A percentile compares a stretch with the other conserved stretches of the same genome.
These are phyloP conservation scores for Amphiprion ocellaris DNA, from an alignment of 2,113 vertebrate genomes.

Conservation along the genomic window DNA sequence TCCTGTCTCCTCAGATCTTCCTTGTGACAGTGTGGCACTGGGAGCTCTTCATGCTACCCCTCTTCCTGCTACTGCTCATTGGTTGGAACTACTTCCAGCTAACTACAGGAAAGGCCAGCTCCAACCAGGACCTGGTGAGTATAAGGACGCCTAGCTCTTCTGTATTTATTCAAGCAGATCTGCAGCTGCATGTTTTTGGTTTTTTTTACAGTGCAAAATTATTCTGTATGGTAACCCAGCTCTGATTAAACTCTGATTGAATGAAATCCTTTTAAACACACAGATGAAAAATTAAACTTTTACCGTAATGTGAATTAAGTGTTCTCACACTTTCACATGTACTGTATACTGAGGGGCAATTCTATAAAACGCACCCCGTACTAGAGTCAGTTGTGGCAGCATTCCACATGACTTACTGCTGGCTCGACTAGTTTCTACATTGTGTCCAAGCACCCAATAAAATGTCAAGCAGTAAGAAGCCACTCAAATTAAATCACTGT, in stretches of 20 bases:
- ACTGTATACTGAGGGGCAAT: constrained; percentile 6
- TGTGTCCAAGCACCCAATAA: constrained; percentile 50
- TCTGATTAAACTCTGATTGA: neutral
- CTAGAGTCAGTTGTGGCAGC: constrained; percentile 4
- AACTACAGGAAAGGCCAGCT: constrained; percentile 81
- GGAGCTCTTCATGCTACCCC: constrained; percentile 96
- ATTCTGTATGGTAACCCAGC: constrained; percentile 22
- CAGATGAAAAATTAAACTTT: constrained; percentile 3
- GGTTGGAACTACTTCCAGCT: constrained; percentile 91
- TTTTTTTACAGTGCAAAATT: neutral
- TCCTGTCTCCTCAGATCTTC: constrained; percentile 88
- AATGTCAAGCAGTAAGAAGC: constrained; percentile 34
- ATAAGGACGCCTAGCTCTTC: neutral
- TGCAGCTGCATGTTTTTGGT: neutral
- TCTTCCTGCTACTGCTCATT: constrained; percentile 91
- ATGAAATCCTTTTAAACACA: constrained; percentile 9
- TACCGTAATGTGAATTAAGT: constrained; percentile 20
- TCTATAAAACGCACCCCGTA: constrained; percentile 17
- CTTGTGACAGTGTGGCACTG: constrained; percentile 92
- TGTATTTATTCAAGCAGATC: constrained; percentile 24
- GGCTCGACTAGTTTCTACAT: constrained; percentile 16
- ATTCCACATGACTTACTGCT: constrained; percentile 26
- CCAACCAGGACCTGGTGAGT: constrained; percentile 91
- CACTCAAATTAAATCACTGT: constrained; percentile 26
- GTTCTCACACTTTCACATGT: constrained; percentile 3